Percentiles rank a stretch among this genome's conserved stretches.
Conservation (phyloP, 2,113 vertebrate genomes). For the Cavia aperea region DNA sequence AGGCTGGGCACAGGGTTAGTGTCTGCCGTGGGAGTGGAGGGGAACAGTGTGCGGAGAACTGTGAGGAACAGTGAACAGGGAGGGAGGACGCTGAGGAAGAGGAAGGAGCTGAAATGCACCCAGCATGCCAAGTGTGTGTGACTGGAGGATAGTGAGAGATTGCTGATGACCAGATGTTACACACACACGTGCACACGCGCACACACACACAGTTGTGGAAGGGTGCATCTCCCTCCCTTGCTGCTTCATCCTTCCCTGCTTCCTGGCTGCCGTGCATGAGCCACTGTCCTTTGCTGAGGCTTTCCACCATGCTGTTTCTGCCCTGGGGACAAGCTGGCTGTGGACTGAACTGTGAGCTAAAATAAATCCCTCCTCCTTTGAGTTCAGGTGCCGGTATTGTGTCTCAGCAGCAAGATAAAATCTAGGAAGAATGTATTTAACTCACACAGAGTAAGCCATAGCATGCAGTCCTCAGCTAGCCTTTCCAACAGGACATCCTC, state of each 20-base stretch:
- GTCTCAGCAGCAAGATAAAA: background rate
- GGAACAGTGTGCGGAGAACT: background rate
- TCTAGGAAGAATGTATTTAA: background rate
- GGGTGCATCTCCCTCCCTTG: background rate
- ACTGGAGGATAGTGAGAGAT: background rate
- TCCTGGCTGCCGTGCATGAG: too few species aligned
- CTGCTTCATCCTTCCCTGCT: background rate
- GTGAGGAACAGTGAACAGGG: background rate
- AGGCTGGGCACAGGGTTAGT: too few species aligned
- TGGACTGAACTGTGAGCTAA: background rate
- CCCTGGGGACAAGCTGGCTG: too few species aligned
- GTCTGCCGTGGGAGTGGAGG: rapidly evolving
- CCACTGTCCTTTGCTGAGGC: background rate
- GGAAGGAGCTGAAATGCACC: background rate
- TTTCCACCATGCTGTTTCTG: too few species aligned
- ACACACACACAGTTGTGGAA: background rate
- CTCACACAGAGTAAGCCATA: background rate
- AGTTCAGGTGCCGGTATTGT: too few species aligned
- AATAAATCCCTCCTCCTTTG: background rate
- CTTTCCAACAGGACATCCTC: background rate
- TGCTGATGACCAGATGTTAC: background rate
- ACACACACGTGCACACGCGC: background rate
- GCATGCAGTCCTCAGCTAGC: background rate
- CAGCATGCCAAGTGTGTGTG: background rate
- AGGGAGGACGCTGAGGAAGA: background rate